Percentiles rank a stretch among this genome's conserved stretches.
phyloP scores from a whole-genome alignment of 1,140 invertebrate species.

The Caerostris darwini region DNA sequence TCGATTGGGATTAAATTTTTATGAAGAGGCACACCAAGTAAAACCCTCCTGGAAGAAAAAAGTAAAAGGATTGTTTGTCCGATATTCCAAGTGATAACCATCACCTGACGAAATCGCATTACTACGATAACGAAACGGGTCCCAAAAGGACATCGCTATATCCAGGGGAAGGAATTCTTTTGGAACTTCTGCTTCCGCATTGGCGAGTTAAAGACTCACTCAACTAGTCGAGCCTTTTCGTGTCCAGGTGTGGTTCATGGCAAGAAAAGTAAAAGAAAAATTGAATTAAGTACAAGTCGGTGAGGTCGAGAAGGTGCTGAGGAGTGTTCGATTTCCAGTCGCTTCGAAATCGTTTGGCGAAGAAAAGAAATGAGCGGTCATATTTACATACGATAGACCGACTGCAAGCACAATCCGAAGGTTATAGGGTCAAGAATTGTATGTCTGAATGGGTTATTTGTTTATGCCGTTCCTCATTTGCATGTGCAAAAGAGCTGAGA shows the following conservation, averaged over 20 bases:
- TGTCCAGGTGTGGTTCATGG: conserved; percentile 17
- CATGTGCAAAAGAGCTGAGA: neutral
- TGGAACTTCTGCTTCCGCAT: neutral
- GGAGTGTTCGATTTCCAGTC: neutral
- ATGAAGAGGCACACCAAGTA: neutral
- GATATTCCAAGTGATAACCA: neutral
- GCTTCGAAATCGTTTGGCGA: neutral
- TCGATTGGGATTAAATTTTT: conserved; percentile 12
- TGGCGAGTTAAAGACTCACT: neutral
- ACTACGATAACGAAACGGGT: neutral
- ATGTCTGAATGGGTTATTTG: neutral
- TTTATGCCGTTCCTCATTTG: neutral
- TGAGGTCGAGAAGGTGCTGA: neutral
- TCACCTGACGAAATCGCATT: neutral
- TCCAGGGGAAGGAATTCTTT: neutral
- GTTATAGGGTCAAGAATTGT: neutral
- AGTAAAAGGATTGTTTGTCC: neutral
- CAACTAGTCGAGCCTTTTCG: conserved; percentile 11
- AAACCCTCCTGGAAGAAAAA: neutral
- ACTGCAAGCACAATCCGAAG: neutral
- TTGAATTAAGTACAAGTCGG: neutral
- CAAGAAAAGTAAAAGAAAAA: neutral
- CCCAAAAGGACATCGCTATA: neutral
- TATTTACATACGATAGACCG: conserved; percentile 11
- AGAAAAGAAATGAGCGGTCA: neutral